Conservation (phyloP, 1,140 invertebrate genomes). For the Lucilia sericata region DNA sequence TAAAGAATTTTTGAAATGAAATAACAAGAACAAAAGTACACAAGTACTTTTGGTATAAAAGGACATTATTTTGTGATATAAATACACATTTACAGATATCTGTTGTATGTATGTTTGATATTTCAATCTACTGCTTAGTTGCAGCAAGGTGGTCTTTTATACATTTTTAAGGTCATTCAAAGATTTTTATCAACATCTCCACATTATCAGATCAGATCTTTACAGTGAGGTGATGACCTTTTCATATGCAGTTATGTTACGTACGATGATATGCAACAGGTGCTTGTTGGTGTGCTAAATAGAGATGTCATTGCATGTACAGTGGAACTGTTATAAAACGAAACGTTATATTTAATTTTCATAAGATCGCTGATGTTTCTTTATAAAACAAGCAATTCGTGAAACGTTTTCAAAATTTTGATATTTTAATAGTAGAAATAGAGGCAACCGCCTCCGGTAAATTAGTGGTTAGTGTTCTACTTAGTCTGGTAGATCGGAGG, state of each 20-base stretch:
- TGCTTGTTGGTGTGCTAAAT: not conserved
- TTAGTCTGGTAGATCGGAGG: no score
- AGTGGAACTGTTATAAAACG: not conserved
- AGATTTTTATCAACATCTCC: not conserved
- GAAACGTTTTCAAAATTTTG: no score
- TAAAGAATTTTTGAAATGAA: constrained; percentile 14
- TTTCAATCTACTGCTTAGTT: no score
- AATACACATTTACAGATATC: not conserved
- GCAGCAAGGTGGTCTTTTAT: not conserved
- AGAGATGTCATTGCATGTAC: not conserved
- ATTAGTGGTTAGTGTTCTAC: no score
- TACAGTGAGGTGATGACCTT: not conserved
- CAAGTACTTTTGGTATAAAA: not conserved
- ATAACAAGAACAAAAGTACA: constrained; percentile 2
- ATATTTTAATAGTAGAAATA: no score
- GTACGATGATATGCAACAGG: not conserved
- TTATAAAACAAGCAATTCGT: no score
- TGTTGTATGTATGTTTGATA: not conserved
- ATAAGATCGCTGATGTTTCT: no score
- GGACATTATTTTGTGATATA: not conserved
- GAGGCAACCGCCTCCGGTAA: no score
- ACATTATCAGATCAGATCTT: not conserved
- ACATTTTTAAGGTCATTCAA: not conserved
- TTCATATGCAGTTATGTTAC: not conserved
- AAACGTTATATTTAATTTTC: no score